Evolutionary conservation across 2,113 vertebrate species (phyloP), one percentile per base, ranked within the genome.

Genomic region (Prinia subflava): DNA sequence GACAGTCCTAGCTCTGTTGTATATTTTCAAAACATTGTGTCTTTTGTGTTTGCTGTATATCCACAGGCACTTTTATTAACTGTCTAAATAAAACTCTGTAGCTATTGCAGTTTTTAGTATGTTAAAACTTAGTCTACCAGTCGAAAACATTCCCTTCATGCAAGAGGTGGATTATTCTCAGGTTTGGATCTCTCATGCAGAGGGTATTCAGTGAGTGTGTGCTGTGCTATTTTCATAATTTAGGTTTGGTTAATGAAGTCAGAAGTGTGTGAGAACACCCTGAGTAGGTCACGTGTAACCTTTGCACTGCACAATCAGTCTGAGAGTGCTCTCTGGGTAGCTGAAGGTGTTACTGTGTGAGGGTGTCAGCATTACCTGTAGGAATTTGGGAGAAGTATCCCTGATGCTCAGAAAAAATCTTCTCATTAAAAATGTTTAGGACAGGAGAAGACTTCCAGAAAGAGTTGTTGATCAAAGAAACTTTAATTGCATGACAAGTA

Each of bases 161-260:
- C 57, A 70, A 9, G 39, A 35, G 35, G 33, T 59, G 42, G 30
- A 56, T 81, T 63, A 18, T 14, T 83, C 18, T 69, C 15, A 60
- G 62, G 24, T 33, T 75, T 63, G 47, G 33, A 4, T 83, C 55
- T 64, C 2, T 1, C 4, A 2, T 33, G 60, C 30, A 33, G 18
- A 80, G 59, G 57, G 12, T 91, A 41, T 35, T 83, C 50, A 47
- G 0, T n/a, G 46, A 74, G 30, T 5, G 15, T 50, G 21, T 77
- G 41, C n/a, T 0, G 0, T 46, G 12, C 13, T 49, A 67, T 90
- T 62, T 35, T n/a, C 0, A 0, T 57, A 46, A 30, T 57, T 87
- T 14, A 41, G 2, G 15, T 59, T 55, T 75, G 49, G 8, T 39
- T 56, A 21, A 17, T 78, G 16, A 62, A 73, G 28, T 31, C 10